These are phyloP conservation scores for Periplaneta americana DNA, from an alignment of 1,140 invertebrate genomes.

Conservation along the genomic window DNA sequence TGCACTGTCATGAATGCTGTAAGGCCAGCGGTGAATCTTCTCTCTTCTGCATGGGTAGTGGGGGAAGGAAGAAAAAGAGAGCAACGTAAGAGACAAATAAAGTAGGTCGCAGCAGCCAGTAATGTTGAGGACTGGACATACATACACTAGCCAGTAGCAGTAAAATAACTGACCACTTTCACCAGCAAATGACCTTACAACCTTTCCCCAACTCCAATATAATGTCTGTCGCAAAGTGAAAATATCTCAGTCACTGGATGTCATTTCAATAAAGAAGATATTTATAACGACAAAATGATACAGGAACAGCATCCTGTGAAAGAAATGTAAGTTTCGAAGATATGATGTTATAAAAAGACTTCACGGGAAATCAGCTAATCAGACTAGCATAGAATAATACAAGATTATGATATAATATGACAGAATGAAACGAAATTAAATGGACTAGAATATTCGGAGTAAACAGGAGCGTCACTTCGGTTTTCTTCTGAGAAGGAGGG, in stretches of 20 bases:
- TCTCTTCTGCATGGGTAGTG: not conserved
- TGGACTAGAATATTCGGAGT: too few relatives aligned
- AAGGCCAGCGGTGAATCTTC: not conserved
- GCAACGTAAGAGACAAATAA: not conserved
- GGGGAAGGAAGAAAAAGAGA: not conserved
- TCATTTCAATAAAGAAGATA: too few relatives aligned
- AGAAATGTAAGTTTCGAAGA: too few relatives aligned
- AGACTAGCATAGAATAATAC: too few relatives aligned
- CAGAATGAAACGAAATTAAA: too few relatives aligned
- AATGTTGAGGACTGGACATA: not conserved
- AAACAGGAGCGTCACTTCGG: too few relatives aligned
- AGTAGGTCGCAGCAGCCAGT: not conserved
- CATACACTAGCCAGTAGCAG: not conserved
- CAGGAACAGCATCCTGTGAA: too few relatives aligned
- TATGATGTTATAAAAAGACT: too few relatives aligned
- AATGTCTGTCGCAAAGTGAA: not conserved
- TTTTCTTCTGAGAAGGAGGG: too few relatives aligned
- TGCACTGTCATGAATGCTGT: not conserved
- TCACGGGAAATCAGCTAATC: too few relatives aligned
- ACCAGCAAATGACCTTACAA: not conserved
- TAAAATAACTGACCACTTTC: not conserved
- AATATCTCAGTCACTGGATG: not conserved
- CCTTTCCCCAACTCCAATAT: not conserved
- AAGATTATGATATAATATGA: too few relatives aligned
- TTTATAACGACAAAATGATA: too few relatives aligned